These are phyloP conservation scores for Ganaspis brasiliensis DNA, from an alignment of 2,888 invertebrate genomes.

Conservation along the genomic window DNA sequence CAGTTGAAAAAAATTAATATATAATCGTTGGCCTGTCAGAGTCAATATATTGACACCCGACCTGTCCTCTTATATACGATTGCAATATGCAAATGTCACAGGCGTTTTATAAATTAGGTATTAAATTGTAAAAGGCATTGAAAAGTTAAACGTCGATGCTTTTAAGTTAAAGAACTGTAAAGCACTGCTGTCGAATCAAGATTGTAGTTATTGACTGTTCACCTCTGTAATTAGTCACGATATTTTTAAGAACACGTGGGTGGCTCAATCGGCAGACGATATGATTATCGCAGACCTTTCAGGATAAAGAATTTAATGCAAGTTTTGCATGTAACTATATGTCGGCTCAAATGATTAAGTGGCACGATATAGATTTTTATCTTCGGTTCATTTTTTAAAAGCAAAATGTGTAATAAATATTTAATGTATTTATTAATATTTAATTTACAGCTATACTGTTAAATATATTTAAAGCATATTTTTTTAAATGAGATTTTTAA, in stretches of 20 bases:
- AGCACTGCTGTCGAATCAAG: neutral
- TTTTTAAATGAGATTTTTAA: too few relatives aligned
- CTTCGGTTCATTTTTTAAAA: too few relatives aligned
- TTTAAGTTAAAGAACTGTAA: slow-evolving; percentile 28
- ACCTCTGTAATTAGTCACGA: slow-evolving; percentile 24
- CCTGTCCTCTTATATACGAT: slow-evolving; percentile 7
- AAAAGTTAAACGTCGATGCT: slow-evolving; percentile 20
- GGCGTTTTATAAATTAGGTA: slow-evolving; percentile 29
- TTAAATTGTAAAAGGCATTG: slow-evolving; percentile 26
- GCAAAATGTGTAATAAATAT: too few relatives aligned
- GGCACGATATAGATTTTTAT: slow-evolving; percentile 14
- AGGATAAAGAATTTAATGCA: slow-evolving; percentile 10
- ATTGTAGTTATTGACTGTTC: slow-evolving; percentile 24
- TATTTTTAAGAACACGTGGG: slow-evolving; percentile 29
- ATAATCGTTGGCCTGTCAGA: neutral
- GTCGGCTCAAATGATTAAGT: slow-evolving; percentile 12
- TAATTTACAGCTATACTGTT: too few relatives aligned
- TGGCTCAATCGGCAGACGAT: slow-evolving; percentile 12
- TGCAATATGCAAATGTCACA: slow-evolving; percentile 29
- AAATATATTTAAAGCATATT: too few relatives aligned
- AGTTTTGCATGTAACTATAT: slow-evolving; percentile 6
- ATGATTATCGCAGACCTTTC: slow-evolving; percentile 18
- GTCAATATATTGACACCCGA: slow-evolving; percentile 19
- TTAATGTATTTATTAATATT: too few relatives aligned
- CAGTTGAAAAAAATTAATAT: neutral